A percentile compares a stretch with the other conserved stretches of the same genome.
Evolutionary conservation across 64 coral and sea anemone genomes (phyloP).

Genomic region (Stylophora pistillata): DNA sequence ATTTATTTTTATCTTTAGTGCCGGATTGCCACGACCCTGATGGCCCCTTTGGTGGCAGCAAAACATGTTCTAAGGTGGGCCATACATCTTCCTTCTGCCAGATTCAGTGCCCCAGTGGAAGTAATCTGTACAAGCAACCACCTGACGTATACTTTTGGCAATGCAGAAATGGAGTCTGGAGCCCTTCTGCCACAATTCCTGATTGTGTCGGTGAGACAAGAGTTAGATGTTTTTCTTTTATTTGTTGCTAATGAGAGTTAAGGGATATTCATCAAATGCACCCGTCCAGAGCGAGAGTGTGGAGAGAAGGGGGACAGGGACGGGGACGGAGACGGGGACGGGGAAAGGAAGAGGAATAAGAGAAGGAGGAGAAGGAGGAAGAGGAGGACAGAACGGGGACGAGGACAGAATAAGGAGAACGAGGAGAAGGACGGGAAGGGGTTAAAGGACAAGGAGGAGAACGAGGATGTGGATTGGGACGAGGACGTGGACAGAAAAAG

Average conservation of each 20-base stretch:
- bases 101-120: slow-evolving; percentile 5
- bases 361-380: too few relatives aligned
- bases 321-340: too few relatives aligned
- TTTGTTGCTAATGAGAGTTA: not conserved
- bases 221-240: not conserved
- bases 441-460: too few relatives aligned
- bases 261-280: not conserved
- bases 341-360: too few relatives aligned
- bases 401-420: too few relatives aligned
- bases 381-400: too few relatives aligned
- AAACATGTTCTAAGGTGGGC: not conserved
- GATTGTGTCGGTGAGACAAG: slow-evolving; percentile 66
- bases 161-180: slow-evolving; percentile 28
- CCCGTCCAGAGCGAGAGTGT: too few relatives aligned
- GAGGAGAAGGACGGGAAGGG: too few relatives aligned
- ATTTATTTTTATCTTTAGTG: not conserved
- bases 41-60: slow-evolving; percentile 13
- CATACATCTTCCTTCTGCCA: not conserved
- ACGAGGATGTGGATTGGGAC: too few relatives aligned
- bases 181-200: slow-evolving; percentile 5
- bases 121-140: slow-evolving; percentile 14
- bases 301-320: too few relatives aligned
- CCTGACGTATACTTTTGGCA: not conserved
- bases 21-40: slow-evolving; percentile 1
- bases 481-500: too few relatives aligned